phyloP scores from a whole-genome alignment of 2,888 invertebrate species.

The Cataglyphis albicans region DNA sequence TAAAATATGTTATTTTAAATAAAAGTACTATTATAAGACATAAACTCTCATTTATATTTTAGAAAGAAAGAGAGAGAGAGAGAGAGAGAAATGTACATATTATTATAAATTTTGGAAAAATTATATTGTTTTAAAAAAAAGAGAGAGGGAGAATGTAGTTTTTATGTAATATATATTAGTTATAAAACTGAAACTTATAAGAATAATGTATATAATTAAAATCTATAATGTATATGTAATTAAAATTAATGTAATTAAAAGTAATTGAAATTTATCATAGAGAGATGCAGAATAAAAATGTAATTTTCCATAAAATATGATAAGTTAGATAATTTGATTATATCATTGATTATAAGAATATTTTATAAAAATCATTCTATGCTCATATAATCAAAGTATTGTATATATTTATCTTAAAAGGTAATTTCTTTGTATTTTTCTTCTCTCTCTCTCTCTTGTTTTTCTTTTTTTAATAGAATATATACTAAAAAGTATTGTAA shows the following conservation, averaged over 20 bases:
- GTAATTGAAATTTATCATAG: background rate
- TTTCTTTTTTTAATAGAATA: background rate
- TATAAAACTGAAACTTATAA: background rate
- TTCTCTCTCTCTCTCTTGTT: too few species aligned
- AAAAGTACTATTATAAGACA: background rate
- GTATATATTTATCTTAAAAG: background rate
- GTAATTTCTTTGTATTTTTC: background rate
- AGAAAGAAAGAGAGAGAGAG: background rate
- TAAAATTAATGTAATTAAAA: too few species aligned
- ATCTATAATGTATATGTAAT: background rate
- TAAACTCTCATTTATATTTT: constrained; percentile 1
- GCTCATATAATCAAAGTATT: background rate
- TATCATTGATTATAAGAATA: background rate
- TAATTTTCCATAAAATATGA: constrained; percentile 18
- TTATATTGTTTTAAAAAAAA: background rate
- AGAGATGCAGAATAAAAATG: background rate
- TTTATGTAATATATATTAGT: background rate
- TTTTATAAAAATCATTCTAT: background rate
- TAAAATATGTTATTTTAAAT: background rate
- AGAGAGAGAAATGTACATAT: too few species aligned
- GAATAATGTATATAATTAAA: background rate
- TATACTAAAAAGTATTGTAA: background rate
- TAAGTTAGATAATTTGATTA: background rate
- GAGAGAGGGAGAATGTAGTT: background rate
- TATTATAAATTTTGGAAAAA: background rate